Base-by-base conservation (phyloP, 2,888 invertebrate species). In the Thereva unica region DNA sequence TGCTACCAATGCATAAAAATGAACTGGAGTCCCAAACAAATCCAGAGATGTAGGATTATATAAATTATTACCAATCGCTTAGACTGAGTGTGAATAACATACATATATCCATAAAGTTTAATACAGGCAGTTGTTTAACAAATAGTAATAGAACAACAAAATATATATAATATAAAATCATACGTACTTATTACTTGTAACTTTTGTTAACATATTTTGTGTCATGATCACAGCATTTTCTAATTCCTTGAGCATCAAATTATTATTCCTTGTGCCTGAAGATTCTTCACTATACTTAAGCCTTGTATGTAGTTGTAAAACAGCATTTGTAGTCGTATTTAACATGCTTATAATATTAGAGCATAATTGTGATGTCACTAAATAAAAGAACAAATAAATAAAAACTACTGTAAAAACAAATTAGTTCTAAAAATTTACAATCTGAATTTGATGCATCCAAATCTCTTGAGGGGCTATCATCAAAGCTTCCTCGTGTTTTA, bases 281-380 rank as follows among this genome's bases (percentile, higher is more conserved):
- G 80, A 76, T 69, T 77, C 77, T 68, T 76, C 76, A 64, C 74
- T 76, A 70, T 79, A 78, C 72, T 80, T 78, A 42, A 81, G 74
- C 72, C 80, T 78, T 66, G 80, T 78, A 72, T 81, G 80, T 69
- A 81, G 72, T 74, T 81, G 78, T 73, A 81, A 73, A 49, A 79
- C 81, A 66, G 80, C 78, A 71, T 79, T 80, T 47, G 81, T 80
- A 65, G 81, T 80, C 41, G 77, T 77, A 72, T 80, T 80, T 69
- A 81, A 74, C 76, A 84, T 82, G 70, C 85, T 84, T 59, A 86
- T 86, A 69, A 86, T 83, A 75, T 86, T 85, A 72, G 83, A 82
- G 75, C 87, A 86, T 69, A 87, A 78, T 77, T 86, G 86, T 67
- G 84, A 84, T 66, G 87, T 86, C 66, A 87, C 87, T 87, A 77